Evolutionary conservation across 2,797 vertebrate genomes (phyloP), one percentile per base, ranked within the genome.

Genomic region (Mormyrops attenuatus): DNA sequence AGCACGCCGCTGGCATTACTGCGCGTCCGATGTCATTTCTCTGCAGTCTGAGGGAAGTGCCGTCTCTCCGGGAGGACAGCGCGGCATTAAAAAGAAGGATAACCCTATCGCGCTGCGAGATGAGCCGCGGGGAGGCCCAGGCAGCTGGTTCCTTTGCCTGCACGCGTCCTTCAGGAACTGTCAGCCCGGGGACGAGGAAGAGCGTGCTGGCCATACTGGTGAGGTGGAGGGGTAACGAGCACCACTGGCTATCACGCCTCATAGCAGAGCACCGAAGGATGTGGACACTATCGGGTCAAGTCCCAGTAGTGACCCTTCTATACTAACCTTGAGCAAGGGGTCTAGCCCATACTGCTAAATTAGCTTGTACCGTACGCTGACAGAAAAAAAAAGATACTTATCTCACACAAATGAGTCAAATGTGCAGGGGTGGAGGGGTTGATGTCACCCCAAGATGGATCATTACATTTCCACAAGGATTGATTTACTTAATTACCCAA

Each of bases 201-300:
- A 89, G 88, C 38, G 15, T 44, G 5, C 8, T 15, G 60, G 50
- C 77, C 38, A 53, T 96, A 96, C 96, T 96, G 96, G 96, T 95
- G 94, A 30, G 77, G 41, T 82, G 8, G 77, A n/a, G 77, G 44
- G 93, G 95, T 96, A 97, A 96, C 92, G 95, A 96, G 95, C 94
- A 93, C 95, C 94, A 95, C 96, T 95, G 93, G 94, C 96, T 96
- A 96, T 96, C 96, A 95, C 94, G 93, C 94, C 94, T 34, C 77
- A n/a, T 47, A 47, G 77, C 41, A 47, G 77, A n/a, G 77, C 30
- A 44, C 38, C 7, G 77, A 44, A 82, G 77, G 77, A 82, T 82
- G 20, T 44, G 77, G 77, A 20, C 41, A n/a, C 77, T 82, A 22
- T 47, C 17, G 20, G 41, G 41, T 47, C 41, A 82, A 82, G 30